phyloP scores from a whole-genome alignment of 2,888 invertebrate species.

The Eulithis testata region DNA sequence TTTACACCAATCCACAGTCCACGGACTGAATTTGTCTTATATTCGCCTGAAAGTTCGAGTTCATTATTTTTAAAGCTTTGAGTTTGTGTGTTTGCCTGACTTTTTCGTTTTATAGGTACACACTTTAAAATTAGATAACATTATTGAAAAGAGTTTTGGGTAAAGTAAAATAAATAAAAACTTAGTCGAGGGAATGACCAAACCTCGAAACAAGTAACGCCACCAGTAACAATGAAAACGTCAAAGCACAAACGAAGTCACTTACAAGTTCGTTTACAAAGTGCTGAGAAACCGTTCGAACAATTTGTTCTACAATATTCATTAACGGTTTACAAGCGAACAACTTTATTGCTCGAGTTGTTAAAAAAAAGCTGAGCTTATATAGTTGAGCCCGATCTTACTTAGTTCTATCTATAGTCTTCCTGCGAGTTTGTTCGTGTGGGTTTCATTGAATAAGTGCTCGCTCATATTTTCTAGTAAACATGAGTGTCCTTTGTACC shows the following conservation, averaged over 20 bases:
- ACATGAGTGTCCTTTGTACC: too few relatives aligned
- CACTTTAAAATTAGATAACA: too few relatives aligned
- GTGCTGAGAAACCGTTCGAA: conserved; percentile 18
- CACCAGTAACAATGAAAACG: conserved; percentile 5
- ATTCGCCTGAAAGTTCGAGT: conserved; percentile 11
- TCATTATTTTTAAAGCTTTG: conserved; percentile 11
- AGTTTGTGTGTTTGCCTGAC: neutral
- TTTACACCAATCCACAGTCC: conserved; percentile 37
- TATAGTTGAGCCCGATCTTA: neutral
- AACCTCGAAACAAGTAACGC: neutral
- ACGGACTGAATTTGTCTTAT: conserved; percentile 31
- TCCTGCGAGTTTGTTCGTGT: too few relatives aligned
- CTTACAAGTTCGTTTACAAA: conserved; percentile 22
- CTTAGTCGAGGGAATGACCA: neutral
- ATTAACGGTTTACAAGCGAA: conserved; percentile 19
- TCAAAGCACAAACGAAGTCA: conserved; percentile 16
- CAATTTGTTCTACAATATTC: conserved; percentile 24
- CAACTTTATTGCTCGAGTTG: conserved; percentile 22
- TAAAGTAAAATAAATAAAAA: too few relatives aligned
- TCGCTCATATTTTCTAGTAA: too few relatives aligned
- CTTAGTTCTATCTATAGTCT: neutral
- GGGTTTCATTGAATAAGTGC: too few relatives aligned
- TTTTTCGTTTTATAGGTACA: too few relatives aligned
- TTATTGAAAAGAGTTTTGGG: too few relatives aligned
- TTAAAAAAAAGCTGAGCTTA: conserved; percentile 8